Percentiles rank a stretch among this genome's conserved stretches.
phyloP scores from a whole-genome alignment of 2,888 invertebrate species.

The Clusia tigrina region DNA sequence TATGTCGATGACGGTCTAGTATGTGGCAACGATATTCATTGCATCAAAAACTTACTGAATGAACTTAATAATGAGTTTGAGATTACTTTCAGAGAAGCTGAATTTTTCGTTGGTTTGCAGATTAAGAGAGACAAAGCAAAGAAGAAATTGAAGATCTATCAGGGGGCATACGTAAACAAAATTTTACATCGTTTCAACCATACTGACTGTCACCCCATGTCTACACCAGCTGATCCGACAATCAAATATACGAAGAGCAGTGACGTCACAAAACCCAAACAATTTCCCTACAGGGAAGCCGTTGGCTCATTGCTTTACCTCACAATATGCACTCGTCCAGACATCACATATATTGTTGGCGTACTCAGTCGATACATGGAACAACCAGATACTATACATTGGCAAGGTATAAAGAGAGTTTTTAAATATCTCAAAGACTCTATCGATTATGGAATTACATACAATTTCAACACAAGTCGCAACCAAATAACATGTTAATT shows the following conservation, averaged over 20 bases:
- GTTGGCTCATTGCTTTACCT: slow-evolving; percentile 30
- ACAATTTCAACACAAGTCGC: slow-evolving; percentile 1
- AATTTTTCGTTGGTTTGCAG: slow-evolving; percentile 26
- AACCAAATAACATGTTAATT: slow-evolving; percentile 13
- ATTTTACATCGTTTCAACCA: slow-evolving; percentile 10
- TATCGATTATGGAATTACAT: slow-evolving; percentile 24
- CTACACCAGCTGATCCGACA: slow-evolving; percentile 25
- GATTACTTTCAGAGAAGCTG: slow-evolving; percentile 26
- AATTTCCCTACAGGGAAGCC: slow-evolving; percentile 28
- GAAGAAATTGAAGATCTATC: slow-evolving; percentile 21
- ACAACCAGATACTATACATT: slow-evolving; percentile 24
- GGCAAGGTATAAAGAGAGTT: slow-evolving; percentile 33
- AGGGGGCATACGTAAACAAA: slow-evolving; percentile 17
- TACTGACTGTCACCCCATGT: slow-evolving; percentile 7
- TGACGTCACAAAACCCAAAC: neutral
- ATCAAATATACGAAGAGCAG: slow-evolving; percentile 19
- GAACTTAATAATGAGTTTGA: slow-evolving; percentile 22
- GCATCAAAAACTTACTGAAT: slow-evolving; percentile 12
- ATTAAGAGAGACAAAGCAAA: slow-evolving; percentile 23
- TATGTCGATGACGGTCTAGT: slow-evolving; percentile 46
- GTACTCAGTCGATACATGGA: slow-evolving; percentile 27
- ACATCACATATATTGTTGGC: slow-evolving; percentile 24
- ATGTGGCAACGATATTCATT: slow-evolving; percentile 25
- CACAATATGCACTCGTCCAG: slow-evolving; percentile 27
- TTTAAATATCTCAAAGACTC: slow-evolving; percentile 31